Conservation (phyloP, 2,797 vertebrate genomes). For the Glyptemys insculpta region DNA sequence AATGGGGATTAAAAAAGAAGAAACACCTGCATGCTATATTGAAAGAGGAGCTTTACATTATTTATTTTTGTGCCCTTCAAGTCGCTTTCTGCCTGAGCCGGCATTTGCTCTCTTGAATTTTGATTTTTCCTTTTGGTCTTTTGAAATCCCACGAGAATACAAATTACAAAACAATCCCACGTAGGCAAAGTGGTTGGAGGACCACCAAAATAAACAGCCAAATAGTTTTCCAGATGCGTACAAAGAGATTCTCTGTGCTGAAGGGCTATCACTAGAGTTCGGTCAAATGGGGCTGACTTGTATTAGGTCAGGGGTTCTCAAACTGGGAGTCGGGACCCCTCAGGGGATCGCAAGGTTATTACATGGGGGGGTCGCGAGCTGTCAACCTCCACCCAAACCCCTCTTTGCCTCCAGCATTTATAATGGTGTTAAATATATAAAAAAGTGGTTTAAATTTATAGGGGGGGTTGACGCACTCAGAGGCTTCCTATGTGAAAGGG, state of each 20-base stretch:
- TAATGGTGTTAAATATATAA: no score
- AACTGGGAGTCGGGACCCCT: no score
- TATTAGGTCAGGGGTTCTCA: neutral
- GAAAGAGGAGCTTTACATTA: neutral
- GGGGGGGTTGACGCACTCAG: no score
- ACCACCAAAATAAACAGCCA: conserved; percentile 43
- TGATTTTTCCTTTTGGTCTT: conserved; percentile 13
- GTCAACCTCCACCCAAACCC: no score
- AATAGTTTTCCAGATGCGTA: conserved; percentile 64
- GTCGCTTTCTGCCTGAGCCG: conserved; percentile 22
- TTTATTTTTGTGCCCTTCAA: conserved; percentile 6
- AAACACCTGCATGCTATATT: neutral
- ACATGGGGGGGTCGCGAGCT: no score
- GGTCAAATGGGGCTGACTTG: conserved; percentile 5
- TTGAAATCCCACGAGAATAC: conserved; percentile 43
- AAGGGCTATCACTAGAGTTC: conserved; percentile 33
- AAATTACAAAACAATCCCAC: conserved; percentile 11
- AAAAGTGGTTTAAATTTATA: no score
- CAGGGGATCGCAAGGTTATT: no score
- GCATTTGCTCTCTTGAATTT: conserved; percentile 33
- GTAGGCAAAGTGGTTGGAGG: conserved; percentile 29
- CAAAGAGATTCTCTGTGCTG: conserved; percentile 26
- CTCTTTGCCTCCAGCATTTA: no score
- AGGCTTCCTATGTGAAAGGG: no score
- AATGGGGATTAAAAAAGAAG: neutral